Evolutionary conservation across 2,113 vertebrate species (phyloP), one percentile per base, ranked within the genome.

Genomic region (Pelecanus crispus): DNA sequence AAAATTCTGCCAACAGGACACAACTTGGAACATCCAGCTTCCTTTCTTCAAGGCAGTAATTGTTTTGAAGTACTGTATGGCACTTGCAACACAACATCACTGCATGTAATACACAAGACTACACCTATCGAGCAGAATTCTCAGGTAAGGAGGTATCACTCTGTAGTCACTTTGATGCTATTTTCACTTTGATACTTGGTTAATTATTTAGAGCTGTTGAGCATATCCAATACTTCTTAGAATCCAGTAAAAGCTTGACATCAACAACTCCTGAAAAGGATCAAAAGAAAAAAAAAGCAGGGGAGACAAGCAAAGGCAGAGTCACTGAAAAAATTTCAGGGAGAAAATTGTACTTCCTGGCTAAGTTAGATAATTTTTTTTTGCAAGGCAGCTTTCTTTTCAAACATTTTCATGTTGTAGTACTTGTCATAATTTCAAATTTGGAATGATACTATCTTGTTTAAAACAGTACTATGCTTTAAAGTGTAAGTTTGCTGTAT

Each of bases 61-160:
- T 36, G 7, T 65, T 92, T 58, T 78, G 44, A 82, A 81, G 16
- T 62, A 25, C 49, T 61, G 11, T 34, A n/a, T 14, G 36, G 15
- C 8, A 66, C 14, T 29, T 56, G 13, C 24, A 72, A 44, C 6
- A 47, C 61, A 82, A 75, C 21, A 53, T 32, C 53, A 19, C 13
- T 36, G 7, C 0, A 0, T 3, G 2, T 24, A 77, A 34, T 32
- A 62, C 3, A 21, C 22, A 53, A 58, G 32, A 26, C 16, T 77
- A 36, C 11, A 38, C 2, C 19, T 17, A 17, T 12, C 49, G 55
- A 91, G 13, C 3, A 52, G 70, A 77, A 65, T 53, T 77, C 32
- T 86, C 58, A 58, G 71, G 34, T 86, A 62, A 77, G 42, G 47
- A 70, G 19, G 22, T 44, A 56, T 32, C 26, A n/a, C 11, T 93